A percentile compares a stretch with the other conserved stretches of the same genome.
These are phyloP conservation scores for Spodoptera frugiperda DNA, from an alignment of 1,140 invertebrate genomes.

Conservation along the genomic window DNA sequence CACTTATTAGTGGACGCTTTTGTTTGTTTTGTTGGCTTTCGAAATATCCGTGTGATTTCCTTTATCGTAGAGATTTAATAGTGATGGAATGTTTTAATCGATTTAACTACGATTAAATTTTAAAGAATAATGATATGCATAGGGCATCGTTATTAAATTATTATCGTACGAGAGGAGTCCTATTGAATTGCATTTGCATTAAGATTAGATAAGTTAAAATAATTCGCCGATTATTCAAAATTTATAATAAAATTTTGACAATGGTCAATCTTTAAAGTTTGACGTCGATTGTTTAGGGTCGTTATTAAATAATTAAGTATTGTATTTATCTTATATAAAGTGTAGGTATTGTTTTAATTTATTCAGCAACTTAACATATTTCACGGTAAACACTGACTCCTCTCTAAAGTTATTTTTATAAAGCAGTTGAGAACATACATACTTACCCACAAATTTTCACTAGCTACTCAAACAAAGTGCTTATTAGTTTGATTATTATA, in stretches of 20 bases:
- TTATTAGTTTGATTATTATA: conserved; percentile 85
- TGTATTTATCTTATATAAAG: conserved; percentile 46
- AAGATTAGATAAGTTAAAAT: conserved; percentile 44
- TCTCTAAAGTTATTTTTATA: conserved; percentile 66
- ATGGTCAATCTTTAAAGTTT: conserved; percentile 27
- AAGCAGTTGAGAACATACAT: conserved; percentile 57
- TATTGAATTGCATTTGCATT: conserved; percentile 41
- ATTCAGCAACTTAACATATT: conserved; percentile 36
- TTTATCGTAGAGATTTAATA: conserved; percentile 77
- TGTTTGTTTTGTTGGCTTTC: conserved; percentile 83
- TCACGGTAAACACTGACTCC: conserved; percentile 58
- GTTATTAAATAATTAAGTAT: conserved; percentile 40
- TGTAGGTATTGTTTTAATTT: conserved; percentile 45
- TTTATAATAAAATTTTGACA: conserved; percentile 11
- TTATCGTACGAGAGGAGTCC: conserved; percentile 43
- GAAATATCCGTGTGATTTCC: conserved; percentile 83
- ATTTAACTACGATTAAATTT: conserved; percentile 68
- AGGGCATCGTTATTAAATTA: conserved; percentile 42
- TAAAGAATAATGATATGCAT: conserved; percentile 45
- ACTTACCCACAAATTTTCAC: conserved; percentile 78
- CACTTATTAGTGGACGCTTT: conserved; percentile 78
- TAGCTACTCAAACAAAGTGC: conserved; percentile 79
- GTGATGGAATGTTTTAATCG: conserved; percentile 81
- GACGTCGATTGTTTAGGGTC: conserved; percentile 20
- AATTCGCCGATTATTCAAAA: conserved; percentile 40